Percentiles rank a stretch among this genome's conserved stretches.
These are phyloP conservation scores for Alitta virens DNA, from an alignment of 2,888 invertebrate genomes.

Conservation along the genomic window DNA sequence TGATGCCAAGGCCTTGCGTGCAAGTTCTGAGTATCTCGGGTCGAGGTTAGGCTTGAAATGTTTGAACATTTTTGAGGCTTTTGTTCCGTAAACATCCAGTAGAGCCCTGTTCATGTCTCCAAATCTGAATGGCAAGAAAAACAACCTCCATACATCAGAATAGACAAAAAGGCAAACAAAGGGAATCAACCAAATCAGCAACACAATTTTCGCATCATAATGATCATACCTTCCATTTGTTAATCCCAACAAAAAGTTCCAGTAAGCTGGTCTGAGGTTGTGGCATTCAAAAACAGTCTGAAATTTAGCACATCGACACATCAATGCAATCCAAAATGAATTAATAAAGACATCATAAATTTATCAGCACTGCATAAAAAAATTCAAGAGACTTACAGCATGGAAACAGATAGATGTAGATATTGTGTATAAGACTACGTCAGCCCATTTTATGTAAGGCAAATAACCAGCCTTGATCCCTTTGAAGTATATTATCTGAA, in stretches of 20 bases:
- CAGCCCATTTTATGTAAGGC: constrained; percentile 71
- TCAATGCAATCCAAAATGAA: not conserved
- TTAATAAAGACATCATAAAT: not conserved
- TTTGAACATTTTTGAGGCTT: constrained; percentile 42
- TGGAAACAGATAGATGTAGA: constrained; percentile 78
- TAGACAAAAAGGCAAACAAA: not conserved
- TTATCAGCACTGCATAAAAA: too few species aligned
- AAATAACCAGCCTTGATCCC: constrained; percentile 68
- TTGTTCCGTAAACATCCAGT: constrained; percentile 44
- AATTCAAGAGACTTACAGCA: constrained; percentile 56
- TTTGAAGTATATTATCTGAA: constrained; percentile 69
- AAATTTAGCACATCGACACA: not conserved
- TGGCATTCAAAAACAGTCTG: constrained; percentile 75
- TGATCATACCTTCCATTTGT: constrained; percentile 63
- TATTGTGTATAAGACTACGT: constrained; percentile 71
- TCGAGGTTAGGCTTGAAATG: constrained; percentile 49
- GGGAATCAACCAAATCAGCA: not conserved
- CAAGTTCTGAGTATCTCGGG: constrained; percentile 36
- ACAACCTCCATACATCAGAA: too few species aligned
- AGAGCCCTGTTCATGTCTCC: constrained; percentile 47
- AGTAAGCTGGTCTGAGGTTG: constrained; percentile 76
- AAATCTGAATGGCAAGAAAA: constrained; percentile 35
- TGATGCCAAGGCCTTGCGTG: constrained; percentile 1
- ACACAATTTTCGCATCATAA: not conserved
- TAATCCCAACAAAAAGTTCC: constrained; percentile 73